Conservation (phyloP, 1,140 invertebrate genomes). For the Tetragnatha versicolor region DNA sequence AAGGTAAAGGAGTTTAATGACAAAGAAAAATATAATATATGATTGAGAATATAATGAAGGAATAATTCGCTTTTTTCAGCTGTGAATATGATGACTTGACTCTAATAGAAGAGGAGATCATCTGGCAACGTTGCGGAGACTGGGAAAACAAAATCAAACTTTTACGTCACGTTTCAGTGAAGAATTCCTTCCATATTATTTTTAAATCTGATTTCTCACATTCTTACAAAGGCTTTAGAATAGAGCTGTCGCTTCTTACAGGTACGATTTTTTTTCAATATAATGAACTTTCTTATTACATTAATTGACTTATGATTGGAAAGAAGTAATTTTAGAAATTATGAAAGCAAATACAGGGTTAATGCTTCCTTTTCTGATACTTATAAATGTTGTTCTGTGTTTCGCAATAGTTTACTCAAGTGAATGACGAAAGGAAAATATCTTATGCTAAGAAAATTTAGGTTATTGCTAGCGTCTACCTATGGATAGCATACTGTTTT, state of each 20-base stretch:
- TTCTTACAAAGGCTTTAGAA: constrained; percentile 75
- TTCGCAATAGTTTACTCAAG: too few relatives aligned
- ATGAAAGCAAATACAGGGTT: too few relatives aligned
- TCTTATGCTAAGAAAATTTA: too few relatives aligned
- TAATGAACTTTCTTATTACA: too few relatives aligned
- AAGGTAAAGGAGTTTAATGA: neutral
- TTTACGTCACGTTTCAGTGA: constrained; percentile 64
- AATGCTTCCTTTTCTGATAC: too few relatives aligned
- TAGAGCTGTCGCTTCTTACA: constrained; percentile 69
- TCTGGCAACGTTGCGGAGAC: constrained; percentile 72
- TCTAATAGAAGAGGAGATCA: neutral
- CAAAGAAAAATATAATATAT: neutral
- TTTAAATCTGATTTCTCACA: constrained; percentile 78
- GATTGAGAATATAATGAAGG: neutral
- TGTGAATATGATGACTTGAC: constrained; percentile 75
- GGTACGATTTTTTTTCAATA: constrained; percentile 38
- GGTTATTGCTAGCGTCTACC: too few relatives aligned
- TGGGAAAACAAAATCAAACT: constrained; percentile 77
- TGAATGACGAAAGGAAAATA: too few relatives aligned
- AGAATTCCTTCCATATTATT: constrained; percentile 67
- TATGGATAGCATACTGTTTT: too few relatives aligned
- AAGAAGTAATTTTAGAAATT: too few relatives aligned
- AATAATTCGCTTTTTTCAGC: constrained; percentile 64
- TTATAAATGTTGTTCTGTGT: too few relatives aligned
- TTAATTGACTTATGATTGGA: too few relatives aligned